These are phyloP conservation scores for Ellobius talpinus DNA, from an alignment of 2,113 vertebrate genomes.

Conservation along the genomic window DNA sequence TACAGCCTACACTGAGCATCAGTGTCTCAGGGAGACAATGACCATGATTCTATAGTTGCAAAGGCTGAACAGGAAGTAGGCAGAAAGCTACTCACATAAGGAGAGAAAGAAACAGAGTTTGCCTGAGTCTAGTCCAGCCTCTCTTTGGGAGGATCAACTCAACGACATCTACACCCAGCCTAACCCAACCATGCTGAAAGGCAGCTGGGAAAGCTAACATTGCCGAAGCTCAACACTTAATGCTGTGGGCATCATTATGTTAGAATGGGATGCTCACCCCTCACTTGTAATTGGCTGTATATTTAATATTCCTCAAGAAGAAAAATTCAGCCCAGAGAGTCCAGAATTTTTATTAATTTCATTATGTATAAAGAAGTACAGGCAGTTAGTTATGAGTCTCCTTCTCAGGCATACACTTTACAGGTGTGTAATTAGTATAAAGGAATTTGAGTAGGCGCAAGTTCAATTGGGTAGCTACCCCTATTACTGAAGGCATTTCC, in stretches of 20 bases:
- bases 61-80: not conserved
- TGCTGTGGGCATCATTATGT: no score
- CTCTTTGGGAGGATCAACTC: not conserved
- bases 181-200: no score
- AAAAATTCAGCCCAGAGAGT: not conserved
- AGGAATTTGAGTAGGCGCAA: not conserved
- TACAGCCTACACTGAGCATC: no score
- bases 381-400: not conserved
- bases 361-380: accelerated
- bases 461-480: not conserved
- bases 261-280: no score
- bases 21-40: no score
- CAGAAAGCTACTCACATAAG: not conserved
- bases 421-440: not conserved
- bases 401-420: accelerated
- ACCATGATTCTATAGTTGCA: not conserved
- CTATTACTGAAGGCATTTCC: not conserved
- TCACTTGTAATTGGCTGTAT: not conserved
- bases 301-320: not conserved
- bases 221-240: not conserved
- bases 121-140: no score
- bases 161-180: not conserved
- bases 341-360: no score
- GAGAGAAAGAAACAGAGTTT: not conserved
- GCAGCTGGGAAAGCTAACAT: not conserved